Conservation (phyloP, 2,888 invertebrate genomes). For the Salpingus planirostris region DNA sequence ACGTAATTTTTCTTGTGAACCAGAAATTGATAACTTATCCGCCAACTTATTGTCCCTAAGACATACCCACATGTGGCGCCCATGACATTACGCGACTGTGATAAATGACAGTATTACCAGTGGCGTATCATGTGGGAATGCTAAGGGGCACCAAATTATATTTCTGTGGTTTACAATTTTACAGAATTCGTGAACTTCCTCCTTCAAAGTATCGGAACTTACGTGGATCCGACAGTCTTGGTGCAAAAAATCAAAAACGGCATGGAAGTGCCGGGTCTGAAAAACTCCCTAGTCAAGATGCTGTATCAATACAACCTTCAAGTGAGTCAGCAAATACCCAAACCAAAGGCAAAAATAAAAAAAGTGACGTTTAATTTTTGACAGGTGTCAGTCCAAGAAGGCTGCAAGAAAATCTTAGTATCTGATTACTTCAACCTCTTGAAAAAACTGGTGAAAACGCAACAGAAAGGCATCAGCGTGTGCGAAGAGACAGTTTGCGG, state of each 20-base stretch:
- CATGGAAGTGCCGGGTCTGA: conserved; percentile 80
- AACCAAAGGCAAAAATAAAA: not conserved
- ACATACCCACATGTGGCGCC: too few species aligned
- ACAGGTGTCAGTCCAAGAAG: conserved; percentile 78
- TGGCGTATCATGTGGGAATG: too few species aligned
- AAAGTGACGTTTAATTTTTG: conserved; percentile 13
- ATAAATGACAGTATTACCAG: too few species aligned
- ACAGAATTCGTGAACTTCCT: conserved; percentile 60
- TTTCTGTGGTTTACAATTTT: too few species aligned
- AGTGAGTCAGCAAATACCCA: conserved; percentile 36
- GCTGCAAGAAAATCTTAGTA: conserved; percentile 82
- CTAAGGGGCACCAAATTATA: too few species aligned
- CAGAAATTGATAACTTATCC: too few species aligned
- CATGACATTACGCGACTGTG: too few species aligned
- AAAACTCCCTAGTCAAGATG: conserved; percentile 88
- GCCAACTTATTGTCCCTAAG: too few species aligned
- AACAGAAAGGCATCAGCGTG: conserved; percentile 68
- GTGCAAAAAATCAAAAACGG: conserved; percentile 77
- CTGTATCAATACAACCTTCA: conserved; percentile 91
- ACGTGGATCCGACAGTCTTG: conserved; percentile 77
- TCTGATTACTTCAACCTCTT: conserved; percentile 84
- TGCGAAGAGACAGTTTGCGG: conserved; percentile 70
- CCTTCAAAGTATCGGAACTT: conserved; percentile 67
- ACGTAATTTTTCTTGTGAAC: too few species aligned
- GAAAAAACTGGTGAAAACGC: conserved; percentile 67